phyloP scores from a whole-genome alignment of 2,113 vertebrate genomes.

The Mustela nigripes region DNA sequence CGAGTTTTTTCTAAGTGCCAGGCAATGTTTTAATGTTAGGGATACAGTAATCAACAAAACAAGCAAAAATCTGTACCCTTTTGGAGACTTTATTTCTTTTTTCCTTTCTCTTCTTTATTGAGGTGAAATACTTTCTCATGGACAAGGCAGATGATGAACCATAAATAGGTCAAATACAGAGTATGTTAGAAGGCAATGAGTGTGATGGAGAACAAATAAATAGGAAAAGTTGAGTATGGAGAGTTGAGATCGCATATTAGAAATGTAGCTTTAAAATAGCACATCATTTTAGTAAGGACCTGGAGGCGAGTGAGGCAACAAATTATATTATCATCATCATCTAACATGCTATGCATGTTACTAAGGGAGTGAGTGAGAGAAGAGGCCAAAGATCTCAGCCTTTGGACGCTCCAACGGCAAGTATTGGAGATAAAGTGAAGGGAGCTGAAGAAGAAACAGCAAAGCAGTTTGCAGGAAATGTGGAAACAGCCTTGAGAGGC shows the following conservation, averaged over 20 bases:
- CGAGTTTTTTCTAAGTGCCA: neutral
- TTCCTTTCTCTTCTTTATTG: neutral
- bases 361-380: neutral
- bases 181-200: neutral
- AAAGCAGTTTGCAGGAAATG: neutral
- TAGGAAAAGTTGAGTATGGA: neutral
- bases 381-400: neutral
- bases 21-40: neutral
- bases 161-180: neutral
- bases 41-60: neutral
- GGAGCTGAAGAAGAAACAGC: neutral
- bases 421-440: neutral
- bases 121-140: neutral
- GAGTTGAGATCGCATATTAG: neutral
- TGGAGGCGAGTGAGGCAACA: neutral
- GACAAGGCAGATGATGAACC: neutral
- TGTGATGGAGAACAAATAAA: neutral
- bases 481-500: neutral
- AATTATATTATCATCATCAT: neutral
- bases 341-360: neutral
- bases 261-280: neutral
- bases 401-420: neutral
- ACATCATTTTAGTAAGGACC: neutral
- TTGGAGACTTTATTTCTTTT: neutral
- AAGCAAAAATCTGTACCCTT: neutral